A percentile compares a stretch with the other conserved stretches of the same genome.
These are phyloP conservation scores for Zaprionus vittiger DNA, from an alignment of 1,140 invertebrate species.

Conservation along the genomic window DNA sequence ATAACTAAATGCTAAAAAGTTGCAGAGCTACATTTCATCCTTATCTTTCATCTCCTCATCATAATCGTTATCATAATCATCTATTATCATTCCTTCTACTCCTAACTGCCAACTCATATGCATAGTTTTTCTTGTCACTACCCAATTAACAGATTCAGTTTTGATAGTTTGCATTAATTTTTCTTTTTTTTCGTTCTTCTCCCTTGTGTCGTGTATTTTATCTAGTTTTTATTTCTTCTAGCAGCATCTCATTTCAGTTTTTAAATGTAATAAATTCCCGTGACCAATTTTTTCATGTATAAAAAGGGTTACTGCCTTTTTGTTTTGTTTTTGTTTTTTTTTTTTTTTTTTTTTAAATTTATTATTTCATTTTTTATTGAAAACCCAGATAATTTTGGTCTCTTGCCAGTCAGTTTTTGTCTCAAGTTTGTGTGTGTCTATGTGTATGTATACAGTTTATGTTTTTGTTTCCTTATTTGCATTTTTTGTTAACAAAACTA, in stretches of 20 bases:
- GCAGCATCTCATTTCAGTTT: slow-evolving; percentile 51
- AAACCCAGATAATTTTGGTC: slow-evolving; percentile 83
- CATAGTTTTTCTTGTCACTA: slow-evolving; percentile 46
- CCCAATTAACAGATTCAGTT: slow-evolving; percentile 73
- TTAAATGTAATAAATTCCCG: slow-evolving; percentile 52
- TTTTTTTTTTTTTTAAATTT: slow-evolving; percentile 48
- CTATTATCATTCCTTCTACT: slow-evolving; percentile 38
- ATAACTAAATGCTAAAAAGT: slow-evolving; percentile 78
- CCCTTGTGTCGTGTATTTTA: slow-evolving; percentile 35
- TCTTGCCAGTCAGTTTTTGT: slow-evolving; percentile 83
- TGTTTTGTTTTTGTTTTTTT: slow-evolving; percentile 40
- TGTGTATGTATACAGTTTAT: slow-evolving; percentile 57
- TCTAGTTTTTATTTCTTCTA: slow-evolving; percentile 21
- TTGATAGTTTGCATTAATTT: slow-evolving; percentile 57
- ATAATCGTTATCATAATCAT: slow-evolving; percentile 27
- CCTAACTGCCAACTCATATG: slow-evolving; percentile 58
- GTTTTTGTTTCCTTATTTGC: slow-evolving; percentile 41
- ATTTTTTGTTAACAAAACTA: slow-evolving; percentile 70
- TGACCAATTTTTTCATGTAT: slow-evolving; percentile 43
- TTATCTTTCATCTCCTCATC: slow-evolving; percentile 9
- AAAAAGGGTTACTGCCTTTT: slow-evolving; percentile 68
- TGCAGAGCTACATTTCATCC: slow-evolving; percentile 71
- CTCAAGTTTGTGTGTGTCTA: slow-evolving; percentile 65
- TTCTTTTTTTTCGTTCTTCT: slow-evolving; percentile 19
- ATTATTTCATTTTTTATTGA: slow-evolving; percentile 62